phyloP scores from a whole-genome alignment of 2,113 vertebrate species.

The Ceyx margarethae region DNA sequence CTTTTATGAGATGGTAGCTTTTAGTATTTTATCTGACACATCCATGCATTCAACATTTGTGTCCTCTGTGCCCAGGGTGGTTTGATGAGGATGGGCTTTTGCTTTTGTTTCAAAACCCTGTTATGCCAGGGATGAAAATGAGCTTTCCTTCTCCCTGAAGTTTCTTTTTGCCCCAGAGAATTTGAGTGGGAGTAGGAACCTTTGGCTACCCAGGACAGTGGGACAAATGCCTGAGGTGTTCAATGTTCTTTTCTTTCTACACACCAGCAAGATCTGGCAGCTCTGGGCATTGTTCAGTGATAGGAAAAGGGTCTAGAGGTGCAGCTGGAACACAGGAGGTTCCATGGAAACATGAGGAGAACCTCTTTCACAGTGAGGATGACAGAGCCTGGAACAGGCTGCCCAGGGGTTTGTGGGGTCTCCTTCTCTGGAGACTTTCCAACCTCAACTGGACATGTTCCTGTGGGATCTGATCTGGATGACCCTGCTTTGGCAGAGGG shows the following conservation, averaged over 20 bases:
- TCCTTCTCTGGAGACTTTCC: too few relatives aligned
- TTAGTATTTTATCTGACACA: fast-evolving
- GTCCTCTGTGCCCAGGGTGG: fast-evolving
- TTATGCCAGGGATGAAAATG: neutral
- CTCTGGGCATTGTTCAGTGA: neutral
- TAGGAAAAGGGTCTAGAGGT: too few relatives aligned
- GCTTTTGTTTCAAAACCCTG: neutral
- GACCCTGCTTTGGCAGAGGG: too few relatives aligned
- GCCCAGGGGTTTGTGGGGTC: too few relatives aligned
- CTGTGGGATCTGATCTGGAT: too few relatives aligned
- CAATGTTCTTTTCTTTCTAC: neutral
- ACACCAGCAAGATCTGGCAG: neutral
- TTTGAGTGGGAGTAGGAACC: neutral
- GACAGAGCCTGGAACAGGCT: too few relatives aligned
- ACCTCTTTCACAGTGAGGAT: too few relatives aligned
- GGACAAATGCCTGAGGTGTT: neutral
- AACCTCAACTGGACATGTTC: too few relatives aligned
- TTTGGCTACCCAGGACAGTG: neutral
- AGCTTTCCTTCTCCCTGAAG: neutral
- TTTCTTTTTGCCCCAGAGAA: neutral
- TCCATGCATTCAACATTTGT: too few relatives aligned
- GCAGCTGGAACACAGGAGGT: too few relatives aligned
- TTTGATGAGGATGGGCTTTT: neutral
- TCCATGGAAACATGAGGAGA: too few relatives aligned
- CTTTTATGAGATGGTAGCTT: neutral